Evolutionary conservation across 2,888 invertebrate genomes (phyloP).

Genomic region (Ichneumoninae sp.): DNA sequence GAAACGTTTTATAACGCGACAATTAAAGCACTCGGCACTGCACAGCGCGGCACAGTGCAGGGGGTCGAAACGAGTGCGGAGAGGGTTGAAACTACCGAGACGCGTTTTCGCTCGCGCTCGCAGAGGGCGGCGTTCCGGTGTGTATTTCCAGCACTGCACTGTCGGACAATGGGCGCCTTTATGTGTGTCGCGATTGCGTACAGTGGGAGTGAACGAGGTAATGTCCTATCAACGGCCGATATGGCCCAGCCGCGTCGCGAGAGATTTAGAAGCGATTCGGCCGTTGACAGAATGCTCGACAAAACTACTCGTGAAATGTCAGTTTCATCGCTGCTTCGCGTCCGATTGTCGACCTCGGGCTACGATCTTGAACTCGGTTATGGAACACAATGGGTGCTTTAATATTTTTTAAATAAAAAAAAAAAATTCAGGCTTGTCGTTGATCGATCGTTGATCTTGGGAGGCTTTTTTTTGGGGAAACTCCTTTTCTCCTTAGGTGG

Average conservation of each 20-base stretch:
- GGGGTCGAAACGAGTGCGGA: conserved; percentile 21
- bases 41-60: conserved; percentile 3
- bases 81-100: neutral
- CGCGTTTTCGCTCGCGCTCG: neutral
- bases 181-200: conserved; percentile 3
- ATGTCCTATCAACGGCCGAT: neutral
- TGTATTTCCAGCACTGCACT: neutral
- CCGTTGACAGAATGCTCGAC: neutral
- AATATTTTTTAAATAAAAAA: too few species aligned
- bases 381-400: too few species aligned
- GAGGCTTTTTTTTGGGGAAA: too few species aligned
- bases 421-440: too few species aligned
- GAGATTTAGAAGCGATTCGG: neutral
- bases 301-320: too few species aligned
- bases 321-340: too few species aligned
- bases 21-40: conserved; percentile 59
- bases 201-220: neutral
- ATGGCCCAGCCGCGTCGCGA: neutral
- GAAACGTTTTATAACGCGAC: conserved; percentile 70
- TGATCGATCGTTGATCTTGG: too few species aligned
- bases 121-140: neutral
- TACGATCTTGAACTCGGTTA: too few species aligned
- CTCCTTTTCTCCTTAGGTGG: too few species aligned
- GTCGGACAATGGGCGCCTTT: conserved; percentile 1
- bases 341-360: too few species aligned